These are phyloP conservation scores for Orycteropus afer DNA, from an alignment of 2,113 vertebrate genomes.

Conservation along the genomic window DNA sequence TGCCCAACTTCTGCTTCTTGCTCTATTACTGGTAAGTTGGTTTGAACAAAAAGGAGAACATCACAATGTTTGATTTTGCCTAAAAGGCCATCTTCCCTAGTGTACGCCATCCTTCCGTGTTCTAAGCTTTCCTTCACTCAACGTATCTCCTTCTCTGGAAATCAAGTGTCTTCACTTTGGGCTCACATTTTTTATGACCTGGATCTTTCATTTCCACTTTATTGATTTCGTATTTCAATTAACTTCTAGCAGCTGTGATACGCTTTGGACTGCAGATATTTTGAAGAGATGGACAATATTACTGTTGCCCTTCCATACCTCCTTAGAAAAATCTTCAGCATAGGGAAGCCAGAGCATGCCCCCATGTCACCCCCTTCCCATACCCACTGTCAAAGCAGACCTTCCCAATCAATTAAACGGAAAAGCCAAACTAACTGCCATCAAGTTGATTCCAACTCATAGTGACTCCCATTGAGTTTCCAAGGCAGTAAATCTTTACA, in stretches of 20 bases:
- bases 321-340: neutral
- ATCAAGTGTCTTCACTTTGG: neutral
- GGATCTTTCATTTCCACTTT: neutral
- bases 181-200: neutral
- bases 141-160: neutral
- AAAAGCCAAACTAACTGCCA: too few relatives aligned
- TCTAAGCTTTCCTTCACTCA: neutral
- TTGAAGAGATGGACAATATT: neutral
- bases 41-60: neutral
- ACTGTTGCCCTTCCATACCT: neutral
- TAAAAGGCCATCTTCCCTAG: neutral
- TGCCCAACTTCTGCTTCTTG: constrained; percentile 86
- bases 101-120: neutral
- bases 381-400: neutral
- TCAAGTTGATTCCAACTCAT: too few relatives aligned
- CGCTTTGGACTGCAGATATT: neutral
- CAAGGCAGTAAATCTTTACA: too few relatives aligned
- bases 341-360: neutral
- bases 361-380: too few relatives aligned
- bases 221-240: neutral
- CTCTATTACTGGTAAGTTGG: constrained; percentile 87
- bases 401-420: neutral
- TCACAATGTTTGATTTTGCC: neutral
- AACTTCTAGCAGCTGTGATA: neutral
- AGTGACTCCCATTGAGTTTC: too few relatives aligned